Percentiles rank a stretch among this genome's conserved stretches.
Conservation (phyloP, 1,140 invertebrate species). For the Lineus longissimus region DNA sequence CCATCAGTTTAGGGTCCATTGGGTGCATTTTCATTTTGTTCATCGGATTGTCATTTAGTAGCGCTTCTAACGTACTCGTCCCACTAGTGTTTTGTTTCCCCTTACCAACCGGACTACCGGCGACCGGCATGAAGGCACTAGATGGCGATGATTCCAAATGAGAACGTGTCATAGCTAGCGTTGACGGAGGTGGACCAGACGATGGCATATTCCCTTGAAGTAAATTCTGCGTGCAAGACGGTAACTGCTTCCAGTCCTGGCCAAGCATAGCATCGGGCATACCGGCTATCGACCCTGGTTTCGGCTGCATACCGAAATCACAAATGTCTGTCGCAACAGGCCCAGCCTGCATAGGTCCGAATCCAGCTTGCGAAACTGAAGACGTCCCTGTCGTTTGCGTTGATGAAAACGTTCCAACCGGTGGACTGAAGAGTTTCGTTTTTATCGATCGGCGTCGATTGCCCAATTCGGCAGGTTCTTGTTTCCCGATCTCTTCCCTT, state of each 20-base stretch:
- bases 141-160: background rate
- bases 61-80: too few relatives aligned
- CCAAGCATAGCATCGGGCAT: too few relatives aligned
- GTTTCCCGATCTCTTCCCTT: conserved; percentile 24
- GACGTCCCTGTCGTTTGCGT: background rate
- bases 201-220: background rate
- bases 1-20: too few relatives aligned
- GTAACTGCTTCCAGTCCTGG: too few relatives aligned
- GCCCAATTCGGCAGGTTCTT: background rate
- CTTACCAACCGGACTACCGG: background rate
- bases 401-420: conserved; percentile 1
- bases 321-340: too few relatives aligned
- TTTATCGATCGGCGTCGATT: conserved; percentile 2
- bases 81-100: too few relatives aligned
- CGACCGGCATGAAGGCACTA: conserved; percentile 1
- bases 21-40: too few relatives aligned
- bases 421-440: conserved; percentile 6
- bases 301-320: too few relatives aligned
- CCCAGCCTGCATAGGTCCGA: background rate
- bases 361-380: background rate
- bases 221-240: too few relatives aligned
- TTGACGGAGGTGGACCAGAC: background rate
- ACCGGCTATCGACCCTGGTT: too few relatives aligned
- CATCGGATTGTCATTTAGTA: too few relatives aligned
- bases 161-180: background rate